Evolutionary conservation across 2,888 invertebrate genomes (phyloP), one percentile per base, ranked within the genome.

Genomic region (Eulithis prunata): DNA sequence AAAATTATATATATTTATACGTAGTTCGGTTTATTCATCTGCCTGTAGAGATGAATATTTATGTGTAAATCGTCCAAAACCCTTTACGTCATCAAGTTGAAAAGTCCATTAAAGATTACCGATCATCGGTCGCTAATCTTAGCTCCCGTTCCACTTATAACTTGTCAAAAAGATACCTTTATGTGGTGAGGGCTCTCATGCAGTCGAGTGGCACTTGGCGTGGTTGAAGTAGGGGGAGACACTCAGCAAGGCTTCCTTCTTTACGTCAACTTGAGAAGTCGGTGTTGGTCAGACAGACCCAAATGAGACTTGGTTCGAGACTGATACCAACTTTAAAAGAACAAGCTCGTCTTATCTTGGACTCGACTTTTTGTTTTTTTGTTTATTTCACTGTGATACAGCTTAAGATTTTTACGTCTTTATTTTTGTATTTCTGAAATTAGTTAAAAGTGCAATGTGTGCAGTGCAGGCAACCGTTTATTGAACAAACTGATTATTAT

Each of bases 241-340:
- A 69, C 71, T 75, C 72, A 69, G 84, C 74, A 82, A 88, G 88
- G 82, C 84, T 78, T 86, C 78, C 79, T 79, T 81, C 67, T 76
- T 71, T 71, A 69, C 82, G 89, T 87, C 90, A 84, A 88, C 91
- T 91, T 88, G 90, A 91, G 82, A 85, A 91, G 91, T 88, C 86
- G 88, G 84, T 82, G 82, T 82, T 81, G 82, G 90, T 87, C 80
- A 79, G 69, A 79, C 73, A 77, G 82, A 77, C 82, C 86, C 77
- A 73, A 73, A 64, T 69, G 70, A 72, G 62, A 61, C 75, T 66
- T 70, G 90, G 88, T 91, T 92, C 91, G 91, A 91, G 91, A 91
- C 91, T 86, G 80, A 81, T 77, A 87, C 88, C 87, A 87, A 87
- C 89, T 91, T 91, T 90, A 89, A 79, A 71, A 71, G 65, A 62